Evolutionary conservation across 2,888 invertebrate species (phyloP).

Genomic region (Microchrysa polita): DNA sequence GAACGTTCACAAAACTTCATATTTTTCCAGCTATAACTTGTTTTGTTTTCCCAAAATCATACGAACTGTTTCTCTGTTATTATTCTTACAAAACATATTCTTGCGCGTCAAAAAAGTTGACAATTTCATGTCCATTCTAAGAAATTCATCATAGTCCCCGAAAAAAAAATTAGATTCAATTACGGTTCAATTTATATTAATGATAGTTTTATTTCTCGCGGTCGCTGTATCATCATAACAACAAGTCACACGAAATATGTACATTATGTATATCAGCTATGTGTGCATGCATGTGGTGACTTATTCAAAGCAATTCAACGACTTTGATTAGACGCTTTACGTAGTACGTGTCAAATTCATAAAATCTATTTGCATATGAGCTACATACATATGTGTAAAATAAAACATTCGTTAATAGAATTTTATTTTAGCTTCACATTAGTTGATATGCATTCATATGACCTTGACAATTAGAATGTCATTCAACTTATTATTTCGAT

Average conservation of each 20-base stretch:
- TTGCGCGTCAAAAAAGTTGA: no score
- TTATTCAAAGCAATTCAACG: neutral
- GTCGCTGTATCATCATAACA: neutral
- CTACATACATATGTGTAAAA: no score
- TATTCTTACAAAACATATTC: no score
- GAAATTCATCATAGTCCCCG: neutral
- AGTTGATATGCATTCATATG: neutral
- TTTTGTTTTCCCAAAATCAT: no score
- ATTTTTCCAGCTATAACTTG: no score
- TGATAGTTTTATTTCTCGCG: conserved; percentile 1
- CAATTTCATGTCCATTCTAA: neutral
- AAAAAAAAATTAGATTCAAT: conserved; percentile 27
- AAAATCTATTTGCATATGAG: no score
- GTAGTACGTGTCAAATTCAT: no score
- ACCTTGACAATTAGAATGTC: conserved; percentile 33
- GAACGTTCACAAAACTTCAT: no score
- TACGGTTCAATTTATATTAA: conserved; percentile 29
- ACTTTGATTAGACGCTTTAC: conserved; percentile 13
- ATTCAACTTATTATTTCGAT: neutral
- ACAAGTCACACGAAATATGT: neutral
- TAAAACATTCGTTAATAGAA: neutral
- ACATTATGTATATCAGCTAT: no score
- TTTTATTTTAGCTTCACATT: conserved; percentile 1
- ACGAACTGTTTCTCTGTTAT: no score
- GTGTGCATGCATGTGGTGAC: no score